Conservation (phyloP, 2,888 invertebrate species). For the Spicauda simplicius region DNA sequence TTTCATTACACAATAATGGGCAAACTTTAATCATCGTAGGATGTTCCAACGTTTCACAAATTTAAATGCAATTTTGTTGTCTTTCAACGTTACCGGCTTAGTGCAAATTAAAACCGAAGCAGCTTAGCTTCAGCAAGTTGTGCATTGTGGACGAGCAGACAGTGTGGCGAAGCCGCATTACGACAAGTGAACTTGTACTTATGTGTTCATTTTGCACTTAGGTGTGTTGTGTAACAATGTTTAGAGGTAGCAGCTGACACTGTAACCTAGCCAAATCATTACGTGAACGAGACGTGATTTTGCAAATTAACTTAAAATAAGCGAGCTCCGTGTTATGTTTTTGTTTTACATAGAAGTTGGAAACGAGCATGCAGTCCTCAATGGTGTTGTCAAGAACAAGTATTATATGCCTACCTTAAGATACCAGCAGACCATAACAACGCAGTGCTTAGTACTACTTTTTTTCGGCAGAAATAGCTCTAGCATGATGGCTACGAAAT, state of each 20-base stretch:
- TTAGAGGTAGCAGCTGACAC: neutral
- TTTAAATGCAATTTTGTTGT: neutral
- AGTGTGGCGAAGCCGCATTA: conserved; percentile 63
- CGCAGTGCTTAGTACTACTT: too few relatives aligned
- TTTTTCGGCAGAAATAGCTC: too few relatives aligned
- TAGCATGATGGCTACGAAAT: too few relatives aligned
- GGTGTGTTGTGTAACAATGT: conserved; percentile 44
- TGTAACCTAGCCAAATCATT: neutral
- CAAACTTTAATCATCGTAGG: neutral
- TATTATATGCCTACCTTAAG: too few relatives aligned
- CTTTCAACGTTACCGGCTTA: neutral
- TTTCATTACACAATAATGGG: too few relatives aligned
- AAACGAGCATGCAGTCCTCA: too few relatives aligned
- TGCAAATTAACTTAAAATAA: neutral
- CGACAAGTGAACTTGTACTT: conserved; percentile 75
- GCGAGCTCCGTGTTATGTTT: neutral
- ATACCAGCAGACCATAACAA: too few relatives aligned
- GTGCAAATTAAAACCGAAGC: conserved; percentile 1
- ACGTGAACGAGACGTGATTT: neutral
- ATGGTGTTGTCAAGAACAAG: too few relatives aligned
- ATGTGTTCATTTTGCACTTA: conserved; percentile 79
- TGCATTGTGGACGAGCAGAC: neutral
- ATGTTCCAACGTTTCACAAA: neutral
- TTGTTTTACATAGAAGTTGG: too few relatives aligned
- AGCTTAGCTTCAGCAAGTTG: neutral